These are phyloP conservation scores for Morone chrysops DNA, from an alignment of 2,113 vertebrate species.

Conservation along the genomic window DNA sequence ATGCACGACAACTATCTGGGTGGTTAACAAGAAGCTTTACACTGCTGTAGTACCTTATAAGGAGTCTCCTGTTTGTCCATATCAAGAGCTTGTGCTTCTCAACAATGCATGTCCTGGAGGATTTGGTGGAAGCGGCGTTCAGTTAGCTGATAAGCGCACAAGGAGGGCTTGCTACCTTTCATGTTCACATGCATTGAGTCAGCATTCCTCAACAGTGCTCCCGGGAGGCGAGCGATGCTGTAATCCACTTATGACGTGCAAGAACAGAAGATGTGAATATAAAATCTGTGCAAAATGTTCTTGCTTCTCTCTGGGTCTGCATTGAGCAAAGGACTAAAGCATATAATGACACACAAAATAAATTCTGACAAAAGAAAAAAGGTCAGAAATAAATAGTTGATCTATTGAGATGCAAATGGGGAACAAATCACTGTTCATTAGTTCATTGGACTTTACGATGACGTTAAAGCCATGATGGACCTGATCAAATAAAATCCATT, in stretches of 20 bases:
- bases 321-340: background rate
- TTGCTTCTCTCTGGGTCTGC: background rate
- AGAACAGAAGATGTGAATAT: conserved; percentile 4
- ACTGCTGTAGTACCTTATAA: background rate
- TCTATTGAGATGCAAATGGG: background rate
- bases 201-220: background rate
- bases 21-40: background rate
- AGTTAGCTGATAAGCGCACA: background rate
- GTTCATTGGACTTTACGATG: background rate
- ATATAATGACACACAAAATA: background rate
- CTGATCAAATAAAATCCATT: conserved; percentile 5
- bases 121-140: background rate
- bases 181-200: background rate
- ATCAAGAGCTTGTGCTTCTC: background rate
- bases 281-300: conserved; percentile 2
- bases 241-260: conserved; percentile 14
- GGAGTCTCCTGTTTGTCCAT: background rate
- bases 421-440: background rate
- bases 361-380: background rate
- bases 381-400: background rate
- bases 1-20: conserved; percentile 1
- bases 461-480: background rate
- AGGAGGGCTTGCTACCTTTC: conserved; percentile 6
- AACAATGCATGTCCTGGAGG: conserved; percentile 12
- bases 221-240: background rate